Percentiles rank a stretch among this genome's conserved stretches.
Evolutionary conservation across 2,888 invertebrate species (phyloP).

Genomic region (Microplitis deprimator): DNA sequence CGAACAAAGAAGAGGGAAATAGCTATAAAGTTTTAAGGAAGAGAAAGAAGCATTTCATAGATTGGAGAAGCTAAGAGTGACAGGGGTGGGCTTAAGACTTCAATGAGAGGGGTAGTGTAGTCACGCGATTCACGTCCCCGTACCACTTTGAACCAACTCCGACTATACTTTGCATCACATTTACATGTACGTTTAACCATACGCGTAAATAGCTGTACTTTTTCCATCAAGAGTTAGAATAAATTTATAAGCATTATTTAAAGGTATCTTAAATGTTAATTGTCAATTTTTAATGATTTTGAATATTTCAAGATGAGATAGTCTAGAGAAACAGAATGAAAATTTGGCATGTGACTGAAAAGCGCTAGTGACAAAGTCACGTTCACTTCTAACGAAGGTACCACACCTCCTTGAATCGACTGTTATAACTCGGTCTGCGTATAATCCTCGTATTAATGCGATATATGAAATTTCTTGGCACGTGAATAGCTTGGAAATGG

Average conservation of each 20-base stretch:
- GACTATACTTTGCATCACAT: slow-evolving; percentile 40
- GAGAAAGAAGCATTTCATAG: slow-evolving; percentile 23
- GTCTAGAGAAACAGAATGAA: slow-evolving; percentile 4
- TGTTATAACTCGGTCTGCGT: slow-evolving; percentile 46
- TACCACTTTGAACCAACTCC: slow-evolving; percentile 62
- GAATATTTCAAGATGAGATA: background rate
- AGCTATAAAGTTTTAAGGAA: slow-evolving; percentile 26
- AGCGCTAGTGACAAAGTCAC: slow-evolving; percentile 24
- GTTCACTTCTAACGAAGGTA: slow-evolving; percentile 21
- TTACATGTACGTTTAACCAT: slow-evolving; percentile 44
- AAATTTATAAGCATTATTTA: too few relatives aligned
- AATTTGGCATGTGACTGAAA: slow-evolving; percentile 23
- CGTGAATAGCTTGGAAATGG: slow-evolving; percentile 55
- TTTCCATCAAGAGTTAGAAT: background rate
- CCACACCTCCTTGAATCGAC: slow-evolving; percentile 31
- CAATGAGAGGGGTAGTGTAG: slow-evolving; percentile 50
- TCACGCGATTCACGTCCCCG: slow-evolving; percentile 66
- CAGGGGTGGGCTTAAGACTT: slow-evolving; percentile 45
- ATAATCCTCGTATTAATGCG: slow-evolving; percentile 57
- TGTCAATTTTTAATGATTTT: slow-evolving; percentile 27
- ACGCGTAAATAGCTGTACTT: slow-evolving; percentile 21
- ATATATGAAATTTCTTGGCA: slow-evolving; percentile 56
- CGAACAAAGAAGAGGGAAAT: slow-evolving; percentile 21
- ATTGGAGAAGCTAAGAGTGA: slow-evolving; percentile 43
- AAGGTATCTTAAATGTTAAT: too few relatives aligned